Conservation (phyloP, 2,888 invertebrate species). For the Acleris sparsana region DNA sequence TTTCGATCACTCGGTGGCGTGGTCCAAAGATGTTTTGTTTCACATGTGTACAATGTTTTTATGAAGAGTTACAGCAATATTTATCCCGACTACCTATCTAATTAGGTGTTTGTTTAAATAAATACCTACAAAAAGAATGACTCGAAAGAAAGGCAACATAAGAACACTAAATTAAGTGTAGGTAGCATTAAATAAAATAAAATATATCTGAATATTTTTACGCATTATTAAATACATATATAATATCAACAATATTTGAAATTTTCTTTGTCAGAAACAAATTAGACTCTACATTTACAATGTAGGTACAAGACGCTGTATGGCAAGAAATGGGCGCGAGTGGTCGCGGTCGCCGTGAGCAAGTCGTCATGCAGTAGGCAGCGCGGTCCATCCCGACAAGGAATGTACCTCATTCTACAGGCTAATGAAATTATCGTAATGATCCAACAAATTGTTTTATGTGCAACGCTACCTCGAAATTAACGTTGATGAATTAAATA, state of each 20-base stretch:
- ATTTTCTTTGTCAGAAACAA: constrained; percentile 14
- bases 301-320: too few species aligned
- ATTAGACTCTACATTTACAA: constrained; percentile 8
- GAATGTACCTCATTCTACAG: constrained; percentile 65
- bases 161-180: constrained; percentile 15
- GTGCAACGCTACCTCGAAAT: constrained; percentile 64
- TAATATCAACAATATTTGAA: constrained; percentile 5
- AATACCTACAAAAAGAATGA: constrained; percentile 42
- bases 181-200: constrained; percentile 20
- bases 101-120: constrained; percentile 37
- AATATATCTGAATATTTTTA: constrained; percentile 2
- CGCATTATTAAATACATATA: background rate
- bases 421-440: constrained; percentile 68
- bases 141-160: constrained; percentile 41
- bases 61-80: constrained; percentile 58
- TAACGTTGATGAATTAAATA: constrained; percentile 55
- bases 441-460: constrained; percentile 56
- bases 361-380: constrained; percentile 69
- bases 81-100: constrained; percentile 57
- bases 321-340: constrained; percentile 1
- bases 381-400: constrained; percentile 66
- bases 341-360: constrained; percentile 32
- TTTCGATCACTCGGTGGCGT: constrained; percentile 84
- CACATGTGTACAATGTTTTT: constrained; percentile 76
- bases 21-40: constrained; percentile 74